Evolutionary conservation across 2,797 vertebrate species (phyloP).

Genomic region (Pelochelys cantorii): DNA sequence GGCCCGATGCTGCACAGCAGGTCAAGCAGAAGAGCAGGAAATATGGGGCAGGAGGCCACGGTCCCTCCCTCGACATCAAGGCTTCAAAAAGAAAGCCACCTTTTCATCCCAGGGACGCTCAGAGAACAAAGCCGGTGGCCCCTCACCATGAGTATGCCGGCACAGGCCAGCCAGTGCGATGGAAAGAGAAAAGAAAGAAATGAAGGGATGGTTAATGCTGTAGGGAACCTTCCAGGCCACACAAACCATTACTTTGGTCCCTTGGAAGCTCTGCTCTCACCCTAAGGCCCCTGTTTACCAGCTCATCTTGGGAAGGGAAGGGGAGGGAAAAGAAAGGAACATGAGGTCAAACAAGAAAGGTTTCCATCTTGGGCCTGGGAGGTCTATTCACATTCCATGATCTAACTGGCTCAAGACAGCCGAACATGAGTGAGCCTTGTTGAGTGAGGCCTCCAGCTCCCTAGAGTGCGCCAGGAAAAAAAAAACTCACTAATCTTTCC

Average conservation of each 20-base stretch:
- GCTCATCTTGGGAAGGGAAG: background rate
- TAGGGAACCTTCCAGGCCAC: background rate
- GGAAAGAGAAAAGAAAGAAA: too few relatives aligned
- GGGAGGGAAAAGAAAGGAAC: background rate
- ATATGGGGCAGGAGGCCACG: background rate
- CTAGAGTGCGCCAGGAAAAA: background rate
- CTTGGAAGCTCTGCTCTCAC: background rate
- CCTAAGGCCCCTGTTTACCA: background rate
- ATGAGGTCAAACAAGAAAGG: background rate
- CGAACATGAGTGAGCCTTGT: background rate
- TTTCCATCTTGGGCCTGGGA: background rate
- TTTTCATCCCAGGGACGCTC: background rate
- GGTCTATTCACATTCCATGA: background rate
- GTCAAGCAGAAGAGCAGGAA: background rate
- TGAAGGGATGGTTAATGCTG: background rate
- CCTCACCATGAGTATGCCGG: background rate
- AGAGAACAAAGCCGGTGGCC: background rate
- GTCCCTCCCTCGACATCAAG: background rate
- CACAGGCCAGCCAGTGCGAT: background rate
- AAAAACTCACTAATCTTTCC: background rate
- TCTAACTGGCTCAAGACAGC: slow-evolving; percentile 21
- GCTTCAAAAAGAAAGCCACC: background rate
- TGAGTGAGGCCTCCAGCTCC: background rate
- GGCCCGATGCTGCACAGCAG: background rate
- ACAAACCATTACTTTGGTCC: background rate